These are phyloP conservation scores for Pteruthius melanotis DNA, from an alignment of 2,113 vertebrate species.

Conservation along the genomic window DNA sequence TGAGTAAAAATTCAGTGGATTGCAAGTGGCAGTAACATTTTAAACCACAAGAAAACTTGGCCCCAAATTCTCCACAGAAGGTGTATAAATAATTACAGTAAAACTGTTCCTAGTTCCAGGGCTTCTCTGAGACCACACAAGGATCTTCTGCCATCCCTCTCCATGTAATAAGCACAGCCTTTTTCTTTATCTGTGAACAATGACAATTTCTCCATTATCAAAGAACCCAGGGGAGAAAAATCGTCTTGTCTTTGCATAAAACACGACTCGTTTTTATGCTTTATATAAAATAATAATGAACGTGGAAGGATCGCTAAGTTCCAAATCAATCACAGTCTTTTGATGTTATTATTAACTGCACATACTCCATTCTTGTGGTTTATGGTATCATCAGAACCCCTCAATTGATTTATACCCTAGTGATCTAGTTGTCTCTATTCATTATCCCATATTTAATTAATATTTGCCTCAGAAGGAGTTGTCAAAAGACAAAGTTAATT, in stretches of 20 bases:
- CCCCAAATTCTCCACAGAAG: neutral
- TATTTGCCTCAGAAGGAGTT: constrained; percentile 61
- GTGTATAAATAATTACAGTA: neutral
- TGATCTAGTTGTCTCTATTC: constrained; percentile 66
- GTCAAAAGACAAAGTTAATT: constrained; percentile 71
- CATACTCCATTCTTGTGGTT: constrained; percentile 56
- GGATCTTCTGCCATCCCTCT: neutral
- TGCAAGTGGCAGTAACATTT: neutral
- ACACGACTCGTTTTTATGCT: constrained; percentile 32
- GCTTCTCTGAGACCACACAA: neutral
- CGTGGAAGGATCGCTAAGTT: constrained; percentile 62
- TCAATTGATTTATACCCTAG: constrained; percentile 68
- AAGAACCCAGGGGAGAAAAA: neutral
- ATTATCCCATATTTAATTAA: constrained; percentile 71
- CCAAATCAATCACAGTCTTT: constrained; percentile 63
- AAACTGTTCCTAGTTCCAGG: neutral
- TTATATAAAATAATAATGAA: constrained; percentile 68
- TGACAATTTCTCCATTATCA: constrained; percentile 22
- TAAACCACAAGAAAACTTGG: neutral
- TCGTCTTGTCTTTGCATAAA: constrained; percentile 15
- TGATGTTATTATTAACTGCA: constrained; percentile 69
- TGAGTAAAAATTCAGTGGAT: neutral
- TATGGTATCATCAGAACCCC: constrained; percentile 69
- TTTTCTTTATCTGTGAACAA: constrained; percentile 21
- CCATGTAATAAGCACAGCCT: neutral